phyloP scores from a whole-genome alignment of 2,888 invertebrate genomes.

The Mythimna loreyi region DNA sequence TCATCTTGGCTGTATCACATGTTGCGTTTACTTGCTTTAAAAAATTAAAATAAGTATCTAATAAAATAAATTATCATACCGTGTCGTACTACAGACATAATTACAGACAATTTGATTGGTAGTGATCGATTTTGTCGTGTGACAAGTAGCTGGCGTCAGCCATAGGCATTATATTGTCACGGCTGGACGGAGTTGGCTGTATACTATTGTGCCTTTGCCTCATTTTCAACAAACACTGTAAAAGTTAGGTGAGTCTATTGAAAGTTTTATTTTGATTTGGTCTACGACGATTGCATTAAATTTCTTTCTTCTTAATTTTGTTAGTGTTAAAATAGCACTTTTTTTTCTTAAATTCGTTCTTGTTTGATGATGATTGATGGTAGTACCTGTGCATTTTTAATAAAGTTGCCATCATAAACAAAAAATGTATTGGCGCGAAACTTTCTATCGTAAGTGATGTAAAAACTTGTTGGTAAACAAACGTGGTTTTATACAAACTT shows the following conservation, averaged over 20 bases:
- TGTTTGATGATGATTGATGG: neutral
- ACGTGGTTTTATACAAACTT: neutral
- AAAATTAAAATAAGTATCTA: slow-evolving; percentile 4
- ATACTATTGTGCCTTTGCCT: slow-evolving; percentile 37
- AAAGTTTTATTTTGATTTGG: neutral
- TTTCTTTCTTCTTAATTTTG: neutral
- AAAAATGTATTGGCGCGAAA: neutral
- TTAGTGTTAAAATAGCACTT: neutral
- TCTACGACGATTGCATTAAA: no score
- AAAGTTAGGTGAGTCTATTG: slow-evolving; percentile 42
- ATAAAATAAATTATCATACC: slow-evolving; percentile 21
- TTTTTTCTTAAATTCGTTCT: neutral
- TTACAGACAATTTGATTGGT: slow-evolving; percentile 64
- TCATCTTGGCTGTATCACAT: slow-evolving; percentile 45
- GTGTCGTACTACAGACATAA: slow-evolving; percentile 55
- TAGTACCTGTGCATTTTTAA: neutral
- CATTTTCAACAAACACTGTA: slow-evolving; percentile 21
- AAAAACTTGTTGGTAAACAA: neutral
- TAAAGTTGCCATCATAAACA: neutral
- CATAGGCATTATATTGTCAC: slow-evolving; percentile 72
- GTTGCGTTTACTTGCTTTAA: slow-evolving; percentile 11
- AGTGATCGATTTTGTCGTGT: slow-evolving; percentile 78
- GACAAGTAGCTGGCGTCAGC: slow-evolving; percentile 59
- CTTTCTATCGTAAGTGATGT: neutral
- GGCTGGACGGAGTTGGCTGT: slow-evolving; percentile 71